phyloP scores from a whole-genome alignment of 2,888 invertebrate genomes.

The Polydrusus pterygomalis region DNA sequence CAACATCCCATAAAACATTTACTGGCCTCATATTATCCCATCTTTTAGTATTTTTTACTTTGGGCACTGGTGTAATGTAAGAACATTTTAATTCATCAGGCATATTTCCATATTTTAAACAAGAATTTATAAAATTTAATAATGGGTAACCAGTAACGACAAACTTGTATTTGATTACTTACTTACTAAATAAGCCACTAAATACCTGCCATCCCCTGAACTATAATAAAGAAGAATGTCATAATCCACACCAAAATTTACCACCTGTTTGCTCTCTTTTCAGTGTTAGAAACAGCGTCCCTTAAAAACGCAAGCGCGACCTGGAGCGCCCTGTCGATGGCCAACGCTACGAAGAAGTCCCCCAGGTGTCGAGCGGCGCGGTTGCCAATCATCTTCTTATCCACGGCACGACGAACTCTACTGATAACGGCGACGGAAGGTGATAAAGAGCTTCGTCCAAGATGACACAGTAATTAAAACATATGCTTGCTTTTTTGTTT shows the following conservation, averaged over 20 bases:
- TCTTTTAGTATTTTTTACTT: too few relatives aligned
- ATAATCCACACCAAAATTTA: slow-evolving; percentile 23
- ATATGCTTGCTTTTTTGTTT: slow-evolving; percentile 41
- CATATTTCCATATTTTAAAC: too few relatives aligned
- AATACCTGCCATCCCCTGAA: too few relatives aligned
- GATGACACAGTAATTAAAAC: slow-evolving; percentile 63
- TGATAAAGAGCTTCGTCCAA: slow-evolving; percentile 55
- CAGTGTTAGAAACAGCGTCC: slow-evolving; percentile 25
- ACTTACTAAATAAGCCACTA: too few relatives aligned
- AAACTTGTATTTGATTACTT: too few relatives aligned
- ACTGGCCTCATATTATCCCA: too few relatives aligned
- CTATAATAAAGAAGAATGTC: slow-evolving; percentile 10
- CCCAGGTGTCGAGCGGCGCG: slow-evolving; percentile 47
- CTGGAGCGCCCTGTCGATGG: slow-evolving; percentile 48
- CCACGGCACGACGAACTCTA: slow-evolving; percentile 35
- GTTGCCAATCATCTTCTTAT: slow-evolving; percentile 33
- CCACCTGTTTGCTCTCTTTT: slow-evolving; percentile 48
- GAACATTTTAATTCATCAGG: too few relatives aligned
- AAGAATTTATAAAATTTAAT: too few relatives aligned
- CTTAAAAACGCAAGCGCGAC: slow-evolving; percentile 60
- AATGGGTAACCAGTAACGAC: too few relatives aligned
- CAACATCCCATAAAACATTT: too few relatives aligned
- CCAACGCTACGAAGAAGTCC: slow-evolving; percentile 41
- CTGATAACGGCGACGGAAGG: slow-evolving; percentile 56
- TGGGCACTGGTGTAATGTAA: too few relatives aligned